Conservation (phyloP, 1,140 invertebrate species). For the Littorina saxatilis region DNA sequence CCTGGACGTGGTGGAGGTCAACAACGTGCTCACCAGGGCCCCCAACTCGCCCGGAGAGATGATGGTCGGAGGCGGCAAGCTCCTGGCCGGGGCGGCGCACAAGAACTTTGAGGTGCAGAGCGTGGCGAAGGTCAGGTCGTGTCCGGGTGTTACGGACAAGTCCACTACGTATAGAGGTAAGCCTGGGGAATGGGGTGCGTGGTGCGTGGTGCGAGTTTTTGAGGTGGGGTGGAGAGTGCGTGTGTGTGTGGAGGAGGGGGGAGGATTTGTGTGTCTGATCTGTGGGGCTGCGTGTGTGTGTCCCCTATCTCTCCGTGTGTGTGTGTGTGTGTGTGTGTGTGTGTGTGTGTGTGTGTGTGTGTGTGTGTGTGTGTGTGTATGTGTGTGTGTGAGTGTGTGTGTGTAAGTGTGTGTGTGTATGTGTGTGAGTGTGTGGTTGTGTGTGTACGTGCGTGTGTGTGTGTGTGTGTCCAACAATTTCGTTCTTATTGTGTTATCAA, state of each 20-base stretch:
- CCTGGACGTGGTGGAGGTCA: conserved; percentile 70
- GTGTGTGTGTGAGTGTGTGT: background rate
- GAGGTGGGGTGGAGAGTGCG: background rate
- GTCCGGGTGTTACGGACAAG: conserved; percentile 49
- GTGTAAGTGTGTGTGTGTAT: background rate
- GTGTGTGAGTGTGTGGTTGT: conserved; percentile 16
- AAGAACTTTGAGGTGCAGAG: conserved; percentile 64
- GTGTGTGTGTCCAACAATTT: no score
- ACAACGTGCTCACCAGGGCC: conserved; percentile 63
- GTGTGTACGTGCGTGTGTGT: conserved; percentile 28
- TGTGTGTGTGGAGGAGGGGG: conserved; percentile 17
- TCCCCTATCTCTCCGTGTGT: background rate
- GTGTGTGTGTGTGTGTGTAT: background rate
- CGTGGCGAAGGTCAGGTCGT: conserved; percentile 53
- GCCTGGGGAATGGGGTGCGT: background rate
- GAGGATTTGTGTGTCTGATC: conserved; percentile 9
- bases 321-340: conserved; percentile 12
- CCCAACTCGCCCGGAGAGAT: conserved; percentile 23
- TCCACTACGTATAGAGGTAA: conserved; percentile 60
- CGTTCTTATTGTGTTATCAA: no score
- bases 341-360: background rate
- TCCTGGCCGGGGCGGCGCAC: no score
- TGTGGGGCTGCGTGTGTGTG: background rate
- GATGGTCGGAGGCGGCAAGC: conserved; percentile 24
- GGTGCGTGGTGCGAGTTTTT: background rate